Evolutionary conservation across 2,888 invertebrate genomes (phyloP), one percentile per base, ranked within the genome.

Genomic region (Ochropacha duplaris): DNA sequence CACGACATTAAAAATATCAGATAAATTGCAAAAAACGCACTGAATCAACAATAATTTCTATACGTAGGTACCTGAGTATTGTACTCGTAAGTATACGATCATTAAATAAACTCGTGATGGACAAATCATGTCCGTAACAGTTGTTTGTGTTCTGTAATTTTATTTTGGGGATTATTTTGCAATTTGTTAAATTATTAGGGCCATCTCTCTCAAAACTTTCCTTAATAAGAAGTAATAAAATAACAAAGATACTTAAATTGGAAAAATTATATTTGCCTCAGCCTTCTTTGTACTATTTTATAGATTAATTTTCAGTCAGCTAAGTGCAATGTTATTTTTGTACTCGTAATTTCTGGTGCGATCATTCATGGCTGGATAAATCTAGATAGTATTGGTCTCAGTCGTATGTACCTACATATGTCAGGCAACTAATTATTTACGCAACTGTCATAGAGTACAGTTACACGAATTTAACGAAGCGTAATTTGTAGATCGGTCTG

Each of bases 401-500:
- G 31, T 52, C 12, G 52, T 52, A n/a, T n/a, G n/a, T n/a, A n/a
- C n/a, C n/a, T n/a, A 31, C 52, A 52, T 31, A 28, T 31, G 31
- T 8, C 31, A 19, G 51, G 19, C 28, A 19, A 34, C 12, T 54
- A 55, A 60, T 60, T 60, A 60, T 60, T 55, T 50, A 55, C 36
- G 54, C 55, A 39, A 60, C 55, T 60, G 66, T 66, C 63, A 58
- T 64, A 52, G 57, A 55, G 76, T 71, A 70, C 66, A 69, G 70
- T 67, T 66, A 69, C 65, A 70, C 69, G 71, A 72, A 72, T 68
- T 70, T 66, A 74, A 69, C 65, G 66, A 72, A 69, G 64, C 68
- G 68, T 71, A 66, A 74, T 78, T 76, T 74, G 72, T 74, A 71
- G 72, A 72, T 76, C 66, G 66, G 61, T 57, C 62, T 68, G 64